phyloP scores from a whole-genome alignment of 2,888 invertebrate genomes.

The Rutpela maculata region DNA sequence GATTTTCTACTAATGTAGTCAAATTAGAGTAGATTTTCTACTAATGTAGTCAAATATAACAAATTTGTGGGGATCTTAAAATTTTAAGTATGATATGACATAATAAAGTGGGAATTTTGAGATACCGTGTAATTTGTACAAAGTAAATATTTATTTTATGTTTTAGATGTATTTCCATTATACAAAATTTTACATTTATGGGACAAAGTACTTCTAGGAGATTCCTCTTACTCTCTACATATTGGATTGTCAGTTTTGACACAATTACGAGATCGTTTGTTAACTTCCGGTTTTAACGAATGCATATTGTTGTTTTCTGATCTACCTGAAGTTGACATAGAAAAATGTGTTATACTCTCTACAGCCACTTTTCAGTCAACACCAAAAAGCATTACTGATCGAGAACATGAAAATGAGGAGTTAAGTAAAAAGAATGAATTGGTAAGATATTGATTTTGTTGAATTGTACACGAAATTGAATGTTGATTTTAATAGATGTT shows the following conservation, averaged over 20 bases:
- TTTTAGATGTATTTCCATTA: conserved; percentile 95
- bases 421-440: conserved; percentile 59
- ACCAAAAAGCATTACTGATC: conserved; percentile 90
- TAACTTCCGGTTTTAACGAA: conserved; percentile 97
- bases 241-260: conserved; percentile 95
- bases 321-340: conserved; percentile 97
- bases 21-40: no score
- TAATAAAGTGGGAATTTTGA: no score
- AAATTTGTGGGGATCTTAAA: no score
- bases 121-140: not conserved
- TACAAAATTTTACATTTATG: conserved; percentile 98
- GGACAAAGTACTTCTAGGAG: conserved; percentile 96
- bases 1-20: no score
- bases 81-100: no score
- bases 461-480: not conserved
- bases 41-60: no score
- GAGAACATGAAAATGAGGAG: conserved; percentile 81
- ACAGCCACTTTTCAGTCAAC: conserved; percentile 89
- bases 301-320: conserved; percentile 99
- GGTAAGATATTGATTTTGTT: conserved; percentile 52
- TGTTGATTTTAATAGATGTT: not conserved
- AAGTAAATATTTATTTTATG: conserved; percentile 41
- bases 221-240: conserved; percentile 94
- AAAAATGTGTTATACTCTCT: conserved; percentile 92
- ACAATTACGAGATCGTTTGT: conserved; percentile 88